Evolutionary conservation across 2,888 invertebrate genomes (phyloP), one percentile per base, ranked within the genome.

Genomic region (Ypsolopha scabrella): DNA sequence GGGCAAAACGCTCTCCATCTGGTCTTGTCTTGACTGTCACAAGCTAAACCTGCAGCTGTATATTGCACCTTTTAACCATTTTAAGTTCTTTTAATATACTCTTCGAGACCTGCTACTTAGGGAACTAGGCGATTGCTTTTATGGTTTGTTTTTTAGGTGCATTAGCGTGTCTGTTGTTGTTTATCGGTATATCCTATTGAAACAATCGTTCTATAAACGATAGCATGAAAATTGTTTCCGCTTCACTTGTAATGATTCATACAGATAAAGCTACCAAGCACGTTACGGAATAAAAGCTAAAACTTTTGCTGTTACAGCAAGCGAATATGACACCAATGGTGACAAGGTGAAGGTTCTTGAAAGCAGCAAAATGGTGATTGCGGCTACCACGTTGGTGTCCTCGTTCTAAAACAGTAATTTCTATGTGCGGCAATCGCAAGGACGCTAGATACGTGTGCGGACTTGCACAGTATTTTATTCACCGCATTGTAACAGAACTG

Each of bases 401-500:
- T 68, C 67, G 62, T 68, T 70, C 64, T 68, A 65, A 67, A 68
- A 67, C 64, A 63, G 68, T 62, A 60, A 66, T 67, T 65, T 56
- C 54, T 57, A 55, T 51, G 37, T 49, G 48, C 48, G 39, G 39
- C 38, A 39, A 33, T 48, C 14, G 65, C 65, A 65, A 66, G 67
- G 63, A 59, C 63, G 61, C 41, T 34, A 47, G 49, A 33, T 24
- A 48, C 37, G 9, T 33, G 11, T 11, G 13, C 45, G 39, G 39
- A n/a, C 11, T 39, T 11, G 8, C 7, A 13, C 46, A 33, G 24
- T 9, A 8, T 9, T 46, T 35, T 34, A 34, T 46, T 4, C 13
- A 8, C 13, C 34, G 35, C 46, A 24, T 46, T 55, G 61, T 64
- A 70, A 72, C 73, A 72, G 71, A 73, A 75, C 75, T 70, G 73